Evolutionary conservation across 2,888 invertebrate species (phyloP).

Genomic region (Syritta pipiens): DNA sequence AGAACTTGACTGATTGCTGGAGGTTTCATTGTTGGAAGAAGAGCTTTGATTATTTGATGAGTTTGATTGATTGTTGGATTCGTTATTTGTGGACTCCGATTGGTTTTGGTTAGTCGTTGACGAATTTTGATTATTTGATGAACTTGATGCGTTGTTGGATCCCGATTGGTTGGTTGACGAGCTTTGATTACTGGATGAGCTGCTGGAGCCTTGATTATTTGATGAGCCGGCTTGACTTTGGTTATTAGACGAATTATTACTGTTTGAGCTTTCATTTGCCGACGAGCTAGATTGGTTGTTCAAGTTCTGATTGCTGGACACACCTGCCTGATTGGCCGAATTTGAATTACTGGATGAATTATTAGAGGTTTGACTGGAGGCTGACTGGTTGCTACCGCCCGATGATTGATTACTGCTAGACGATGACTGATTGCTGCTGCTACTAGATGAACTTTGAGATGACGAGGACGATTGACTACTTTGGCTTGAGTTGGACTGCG

Average conservation of each 20-base stretch:
- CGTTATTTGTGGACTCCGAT: no score
- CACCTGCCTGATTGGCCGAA: slow-evolving; percentile 34
- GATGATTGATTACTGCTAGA: slow-evolving; percentile 65
- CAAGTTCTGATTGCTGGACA: slow-evolving; percentile 51
- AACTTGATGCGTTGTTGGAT: slow-evolving; percentile 25
- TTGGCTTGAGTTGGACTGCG: slow-evolving; percentile 59
- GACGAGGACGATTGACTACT: slow-evolving; percentile 51
- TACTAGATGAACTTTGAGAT: slow-evolving; percentile 59
- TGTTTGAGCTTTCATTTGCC: slow-evolving; percentile 50
- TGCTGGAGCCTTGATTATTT: slow-evolving; percentile 49
- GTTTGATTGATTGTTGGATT: slow-evolving; percentile 59
- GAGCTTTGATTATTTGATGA: slow-evolving; percentile 48
- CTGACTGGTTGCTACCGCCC: slow-evolving; percentile 37
- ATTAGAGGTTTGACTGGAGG: slow-evolving; percentile 44
- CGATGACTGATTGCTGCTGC: slow-evolving; percentile 42
- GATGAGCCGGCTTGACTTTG: slow-evolving; percentile 38
- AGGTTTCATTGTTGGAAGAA: not conserved
- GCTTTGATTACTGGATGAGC: slow-evolving; percentile 56
- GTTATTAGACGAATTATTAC: slow-evolving; percentile 9
- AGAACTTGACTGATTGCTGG: not conserved
- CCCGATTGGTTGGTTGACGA: slow-evolving; percentile 51
- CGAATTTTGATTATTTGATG: slow-evolving; percentile 40
- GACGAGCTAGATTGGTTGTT: slow-evolving; percentile 30
- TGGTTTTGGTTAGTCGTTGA: slow-evolving; percentile 41
- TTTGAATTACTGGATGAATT: slow-evolving; percentile 13